These are phyloP conservation scores for Parambassis ranga DNA, from an alignment of 2,797 vertebrate species.

Conservation along the genomic window DNA sequence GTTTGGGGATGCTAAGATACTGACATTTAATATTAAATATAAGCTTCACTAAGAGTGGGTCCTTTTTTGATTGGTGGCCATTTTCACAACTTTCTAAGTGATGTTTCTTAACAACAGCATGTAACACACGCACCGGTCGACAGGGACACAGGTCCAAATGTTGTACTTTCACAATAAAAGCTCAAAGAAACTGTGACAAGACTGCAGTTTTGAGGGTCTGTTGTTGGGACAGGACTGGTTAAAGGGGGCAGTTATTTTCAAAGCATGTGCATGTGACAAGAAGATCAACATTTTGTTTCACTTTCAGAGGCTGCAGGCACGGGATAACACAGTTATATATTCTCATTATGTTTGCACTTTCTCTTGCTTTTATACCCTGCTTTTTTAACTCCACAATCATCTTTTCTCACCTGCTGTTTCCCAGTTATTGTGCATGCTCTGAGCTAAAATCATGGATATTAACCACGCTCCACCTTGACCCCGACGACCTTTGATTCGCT, in stretches of 20 bases:
- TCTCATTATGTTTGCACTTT: neutral
- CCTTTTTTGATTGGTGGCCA: neutral
- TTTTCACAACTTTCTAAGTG: no score
- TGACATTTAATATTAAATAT: neutral
- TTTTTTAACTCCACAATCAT: neutral
- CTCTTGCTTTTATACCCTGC: neutral
- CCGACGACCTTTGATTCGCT: slow-evolving; percentile 24
- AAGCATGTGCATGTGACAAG: neutral
- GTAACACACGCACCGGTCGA: no score
- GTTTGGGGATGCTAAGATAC: neutral
- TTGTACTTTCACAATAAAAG: no score
- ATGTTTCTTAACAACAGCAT: no score
- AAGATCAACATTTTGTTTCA: slow-evolving; percentile 22
- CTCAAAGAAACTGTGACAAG: no score
- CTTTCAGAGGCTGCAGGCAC: slow-evolving; percentile 3
- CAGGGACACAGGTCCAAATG: no score
- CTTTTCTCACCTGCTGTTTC: neutral
- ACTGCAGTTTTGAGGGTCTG: no score
- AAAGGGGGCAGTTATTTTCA: neutral
- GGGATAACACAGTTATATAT: neutral
- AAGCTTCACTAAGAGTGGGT: neutral
- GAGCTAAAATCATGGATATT: slow-evolving; percentile 16
- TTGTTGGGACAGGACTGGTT: no score
- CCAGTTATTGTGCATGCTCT: no score
- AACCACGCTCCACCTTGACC: neutral